These are phyloP conservation scores for Drosophila pachea DNA, from an alignment of 1,140 invertebrate species.

Conservation along the genomic window DNA sequence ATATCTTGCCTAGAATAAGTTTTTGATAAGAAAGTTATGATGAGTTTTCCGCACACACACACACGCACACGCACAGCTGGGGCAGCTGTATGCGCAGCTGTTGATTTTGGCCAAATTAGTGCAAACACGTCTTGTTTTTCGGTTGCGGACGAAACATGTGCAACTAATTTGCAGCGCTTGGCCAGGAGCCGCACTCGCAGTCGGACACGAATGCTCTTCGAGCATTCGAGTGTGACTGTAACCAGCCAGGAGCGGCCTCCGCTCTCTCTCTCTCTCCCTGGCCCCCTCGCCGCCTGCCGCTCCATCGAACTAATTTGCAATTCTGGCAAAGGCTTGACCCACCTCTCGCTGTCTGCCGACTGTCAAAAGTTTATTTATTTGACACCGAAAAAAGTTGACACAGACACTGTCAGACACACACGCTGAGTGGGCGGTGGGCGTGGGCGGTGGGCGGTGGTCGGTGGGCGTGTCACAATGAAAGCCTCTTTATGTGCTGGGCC, in stretches of 20 bases:
- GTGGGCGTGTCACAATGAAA: slow-evolving; percentile 51
- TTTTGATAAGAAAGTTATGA: slow-evolving; percentile 78
- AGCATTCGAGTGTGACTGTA: slow-evolving; percentile 18
- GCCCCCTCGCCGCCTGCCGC: too few relatives aligned
- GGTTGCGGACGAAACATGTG: slow-evolving; percentile 70
- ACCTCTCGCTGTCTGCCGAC: slow-evolving; percentile 60
- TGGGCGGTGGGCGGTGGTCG: not conserved
- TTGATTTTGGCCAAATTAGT: slow-evolving; percentile 78
- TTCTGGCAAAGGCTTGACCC: slow-evolving; percentile 37
- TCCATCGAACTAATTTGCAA: slow-evolving; percentile 48
- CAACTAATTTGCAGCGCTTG: slow-evolving; percentile 71
- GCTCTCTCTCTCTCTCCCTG: too few relatives aligned
- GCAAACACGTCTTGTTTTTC: slow-evolving; percentile 74
- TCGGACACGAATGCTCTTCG: slow-evolving; percentile 27
- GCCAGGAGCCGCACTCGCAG: slow-evolving; percentile 11
- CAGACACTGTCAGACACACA: slow-evolving; percentile 45
- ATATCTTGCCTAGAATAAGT: slow-evolving; percentile 64
- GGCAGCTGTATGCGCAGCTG: slow-evolving; percentile 66
- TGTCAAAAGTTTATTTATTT: slow-evolving; percentile 77
- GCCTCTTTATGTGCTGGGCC: slow-evolving; percentile 68
- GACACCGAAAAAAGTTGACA: slow-evolving; percentile 72
- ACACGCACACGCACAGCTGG: slow-evolving; percentile 1
- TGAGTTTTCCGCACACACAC: slow-evolving; percentile 66
- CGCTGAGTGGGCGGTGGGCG: not conserved
- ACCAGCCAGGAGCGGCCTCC: not conserved